These are phyloP conservation scores for Troides helena DNA, from an alignment of 2,888 invertebrate genomes.

Conservation along the genomic window DNA sequence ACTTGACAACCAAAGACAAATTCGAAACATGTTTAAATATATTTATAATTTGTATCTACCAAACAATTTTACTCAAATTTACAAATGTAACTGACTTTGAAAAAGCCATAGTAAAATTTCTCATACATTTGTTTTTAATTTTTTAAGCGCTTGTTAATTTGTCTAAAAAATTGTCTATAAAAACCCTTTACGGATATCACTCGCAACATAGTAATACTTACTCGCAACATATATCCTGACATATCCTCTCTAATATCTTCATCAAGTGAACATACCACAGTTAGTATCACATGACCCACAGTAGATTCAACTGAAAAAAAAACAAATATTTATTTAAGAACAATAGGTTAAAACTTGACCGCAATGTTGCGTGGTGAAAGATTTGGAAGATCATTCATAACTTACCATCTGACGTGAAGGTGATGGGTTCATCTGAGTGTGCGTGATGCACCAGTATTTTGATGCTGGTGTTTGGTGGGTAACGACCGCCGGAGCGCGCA, in stretches of 20 bases:
- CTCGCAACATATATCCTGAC: constrained; percentile 83
- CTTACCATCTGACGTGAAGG: constrained; percentile 95
- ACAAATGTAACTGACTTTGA: too few species aligned
- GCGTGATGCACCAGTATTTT: constrained; percentile 89
- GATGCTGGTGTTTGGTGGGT: constrained; percentile 89
- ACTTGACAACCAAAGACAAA: too few species aligned
- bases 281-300: constrained; percentile 91
- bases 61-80: too few species aligned
- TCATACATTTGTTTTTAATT: too few species aligned
- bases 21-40: too few species aligned
- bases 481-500: constrained; percentile 89
- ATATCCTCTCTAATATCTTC: constrained; percentile 84
- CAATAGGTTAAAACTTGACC: too few species aligned
- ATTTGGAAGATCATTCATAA: background rate
- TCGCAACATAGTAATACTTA: constrained; percentile 42
- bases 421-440: constrained; percentile 84
- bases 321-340: background rate
- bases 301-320: constrained; percentile 89
- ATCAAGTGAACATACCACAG: constrained; percentile 90
- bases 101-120: too few species aligned
- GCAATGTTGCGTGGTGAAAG: too few species aligned
- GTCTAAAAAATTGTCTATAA: background rate
- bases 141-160: too few species aligned
- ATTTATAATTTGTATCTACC: too few species aligned
- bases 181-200: background rate